These are phyloP conservation scores for Halictus rubicundus DNA, from an alignment of 1,140 invertebrate genomes.

Conservation along the genomic window DNA sequence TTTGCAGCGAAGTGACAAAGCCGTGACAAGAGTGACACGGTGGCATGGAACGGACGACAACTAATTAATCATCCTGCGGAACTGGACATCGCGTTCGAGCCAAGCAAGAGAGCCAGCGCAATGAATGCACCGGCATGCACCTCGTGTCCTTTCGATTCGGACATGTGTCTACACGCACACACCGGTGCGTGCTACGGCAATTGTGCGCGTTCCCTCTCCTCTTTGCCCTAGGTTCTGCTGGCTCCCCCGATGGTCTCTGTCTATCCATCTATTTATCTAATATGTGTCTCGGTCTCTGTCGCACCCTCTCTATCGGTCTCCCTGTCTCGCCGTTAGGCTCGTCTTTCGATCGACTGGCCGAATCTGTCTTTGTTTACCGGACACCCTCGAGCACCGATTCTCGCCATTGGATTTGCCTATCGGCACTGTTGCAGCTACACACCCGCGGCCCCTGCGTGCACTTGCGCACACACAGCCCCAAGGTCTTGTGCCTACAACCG, in stretches of 20 bases:
- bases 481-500: neutral
- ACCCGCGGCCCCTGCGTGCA: neutral
- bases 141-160: conserved; percentile 66
- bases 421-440: conserved; percentile 60
- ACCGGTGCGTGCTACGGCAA: conserved; percentile 15
- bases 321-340: neutral
- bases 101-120: conserved; percentile 42
- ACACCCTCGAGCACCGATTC: conserved; percentile 43
- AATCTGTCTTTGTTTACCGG: conserved; percentile 29
- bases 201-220: conserved; percentile 15
- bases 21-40: conserved; percentile 80
- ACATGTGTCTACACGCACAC: conserved; percentile 31
- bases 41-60: conserved; percentile 79
- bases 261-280: too few species aligned
- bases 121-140: conserved; percentile 75
- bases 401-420: conserved; percentile 68
- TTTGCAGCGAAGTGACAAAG: conserved; percentile 79
- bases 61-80: conserved; percentile 80
- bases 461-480: neutral
- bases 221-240: conserved; percentile 21
- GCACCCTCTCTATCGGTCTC: neutral
- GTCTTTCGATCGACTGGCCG: conserved; percentile 22
- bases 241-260: neutral
- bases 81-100: conserved; percentile 61
- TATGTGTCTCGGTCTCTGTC: too few species aligned